Evolutionary conservation across 2,797 vertebrate species (phyloP).

Genomic region (Tachyglossus aculeatus): DNA sequence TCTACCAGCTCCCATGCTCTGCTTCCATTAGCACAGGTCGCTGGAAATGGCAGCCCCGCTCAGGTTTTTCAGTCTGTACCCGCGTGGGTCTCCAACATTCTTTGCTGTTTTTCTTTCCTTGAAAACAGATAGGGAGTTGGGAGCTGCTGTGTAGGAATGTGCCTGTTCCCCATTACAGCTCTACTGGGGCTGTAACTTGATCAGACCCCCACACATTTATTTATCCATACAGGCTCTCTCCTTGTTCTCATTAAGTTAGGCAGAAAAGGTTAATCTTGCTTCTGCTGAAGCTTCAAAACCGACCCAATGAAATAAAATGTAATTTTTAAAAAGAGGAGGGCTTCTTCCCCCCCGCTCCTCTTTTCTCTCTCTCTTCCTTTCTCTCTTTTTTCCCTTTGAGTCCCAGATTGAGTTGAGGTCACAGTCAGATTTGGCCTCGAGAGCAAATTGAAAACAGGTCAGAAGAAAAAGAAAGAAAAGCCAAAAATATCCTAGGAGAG

Average conservation of each 20-base stretch:
- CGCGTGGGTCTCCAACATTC: conserved; percentile 65
- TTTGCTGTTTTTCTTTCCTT: conserved; percentile 75
- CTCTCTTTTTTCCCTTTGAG: conserved; percentile 26
- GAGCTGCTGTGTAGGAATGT: conserved; percentile 70
- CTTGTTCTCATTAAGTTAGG: conserved; percentile 68
- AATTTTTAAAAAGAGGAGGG: conserved; percentile 43
- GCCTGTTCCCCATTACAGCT: conserved; percentile 78
- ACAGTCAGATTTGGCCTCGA: conserved; percentile 68
- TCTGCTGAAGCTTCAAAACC: conserved; percentile 65
- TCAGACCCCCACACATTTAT: conserved; percentile 71
- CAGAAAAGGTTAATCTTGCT: conserved; percentile 68
- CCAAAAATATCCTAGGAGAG: conserved; percentile 48
- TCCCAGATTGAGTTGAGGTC: conserved; percentile 69
- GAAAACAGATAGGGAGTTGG: conserved; percentile 74
- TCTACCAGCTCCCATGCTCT: conserved; percentile 45
- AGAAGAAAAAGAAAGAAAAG: conserved; percentile 59
- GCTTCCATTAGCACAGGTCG: conserved; percentile 23
- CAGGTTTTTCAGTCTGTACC: conserved; percentile 44
- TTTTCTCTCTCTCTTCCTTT: background rate
- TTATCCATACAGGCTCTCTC: conserved; percentile 67
- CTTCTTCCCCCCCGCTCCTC: conserved; percentile 8
- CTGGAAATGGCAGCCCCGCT: no score
- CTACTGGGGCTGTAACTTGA: conserved; percentile 77
- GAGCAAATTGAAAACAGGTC: conserved; percentile 77
- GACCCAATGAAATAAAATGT: conserved; percentile 57